Evolutionary conservation across 2,888 invertebrate species (phyloP).

Genomic region (Patella depressa): DNA sequence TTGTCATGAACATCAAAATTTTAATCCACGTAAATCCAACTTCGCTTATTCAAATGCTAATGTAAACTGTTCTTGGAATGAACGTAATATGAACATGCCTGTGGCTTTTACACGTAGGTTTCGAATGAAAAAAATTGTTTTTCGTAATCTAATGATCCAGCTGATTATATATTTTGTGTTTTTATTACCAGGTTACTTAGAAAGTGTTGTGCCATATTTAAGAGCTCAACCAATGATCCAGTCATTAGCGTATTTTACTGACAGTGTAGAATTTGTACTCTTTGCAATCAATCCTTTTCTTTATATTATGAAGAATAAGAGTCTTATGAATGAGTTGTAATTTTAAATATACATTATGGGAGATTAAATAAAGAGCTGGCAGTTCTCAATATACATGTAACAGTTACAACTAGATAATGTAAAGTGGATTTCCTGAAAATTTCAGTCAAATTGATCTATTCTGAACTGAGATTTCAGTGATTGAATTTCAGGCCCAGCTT

Average conservation of each 20-base stretch:
- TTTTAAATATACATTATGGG: neutral
- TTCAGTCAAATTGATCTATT: too few relatives aligned
- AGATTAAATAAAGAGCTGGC: too few relatives aligned
- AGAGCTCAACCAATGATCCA: neutral
- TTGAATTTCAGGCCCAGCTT: too few relatives aligned
- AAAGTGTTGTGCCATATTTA: neutral
- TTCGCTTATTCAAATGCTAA: too few relatives aligned
- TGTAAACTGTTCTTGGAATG: too few relatives aligned
- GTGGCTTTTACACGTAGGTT: neutral
- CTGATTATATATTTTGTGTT: neutral
- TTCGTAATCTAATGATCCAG: neutral
- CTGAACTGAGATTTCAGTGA: too few relatives aligned
- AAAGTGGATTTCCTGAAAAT: too few relatives aligned
- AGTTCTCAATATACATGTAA: too few relatives aligned
- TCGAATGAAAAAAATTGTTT: neutral
- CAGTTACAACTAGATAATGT: too few relatives aligned
- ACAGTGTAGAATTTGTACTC: neutral
- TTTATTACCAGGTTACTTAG: neutral
- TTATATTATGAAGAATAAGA: neutral
- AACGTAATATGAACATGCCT: neutral
- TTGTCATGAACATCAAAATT: too few relatives aligned
- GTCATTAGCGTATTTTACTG: neutral
- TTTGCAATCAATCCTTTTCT: slow-evolving; percentile 8
- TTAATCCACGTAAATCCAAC: too few relatives aligned
- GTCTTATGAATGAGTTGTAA: neutral